Evolutionary conservation across 2,888 invertebrate genomes (phyloP).

Genomic region (Orthosia incerta): DNA sequence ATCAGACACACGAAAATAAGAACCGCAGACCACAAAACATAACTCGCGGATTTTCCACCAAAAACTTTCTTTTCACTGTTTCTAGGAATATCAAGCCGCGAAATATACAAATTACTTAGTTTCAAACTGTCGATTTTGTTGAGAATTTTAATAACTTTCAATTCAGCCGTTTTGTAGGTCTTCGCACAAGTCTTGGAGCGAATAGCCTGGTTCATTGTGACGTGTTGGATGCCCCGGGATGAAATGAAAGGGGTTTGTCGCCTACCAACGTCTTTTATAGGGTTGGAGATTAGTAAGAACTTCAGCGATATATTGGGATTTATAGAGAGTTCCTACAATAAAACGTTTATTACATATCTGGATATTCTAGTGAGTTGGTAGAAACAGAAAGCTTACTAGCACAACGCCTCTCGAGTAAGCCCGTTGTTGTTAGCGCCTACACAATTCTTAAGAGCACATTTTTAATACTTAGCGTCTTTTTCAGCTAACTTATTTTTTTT

Average conservation of each 20-base stretch:
- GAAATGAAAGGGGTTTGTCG: conserved; percentile 69
- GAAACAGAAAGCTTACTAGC: background rate
- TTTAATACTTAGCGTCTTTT: background rate
- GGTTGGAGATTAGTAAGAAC: conserved; percentile 63
- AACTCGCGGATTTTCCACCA: conserved; percentile 35
- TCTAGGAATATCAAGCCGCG: conserved; percentile 71
- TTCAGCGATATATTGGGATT: conserved; percentile 57
- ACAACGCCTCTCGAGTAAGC: background rate
- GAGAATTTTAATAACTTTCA: conserved; percentile 81
- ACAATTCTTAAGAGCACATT: background rate
- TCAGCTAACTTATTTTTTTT: background rate
- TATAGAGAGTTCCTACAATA: conserved; percentile 47
- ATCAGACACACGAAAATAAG: conserved; percentile 58
- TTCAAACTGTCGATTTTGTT: conserved; percentile 81
- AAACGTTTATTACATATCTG: background rate
- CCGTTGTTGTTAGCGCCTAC: background rate
- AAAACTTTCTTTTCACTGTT: conserved; percentile 18
- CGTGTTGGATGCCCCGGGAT: conserved; percentile 33
- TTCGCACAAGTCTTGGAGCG: conserved; percentile 78
- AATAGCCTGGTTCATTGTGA: conserved; percentile 73
- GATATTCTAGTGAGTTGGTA: conserved; percentile 11
- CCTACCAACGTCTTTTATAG: conserved; percentile 74
- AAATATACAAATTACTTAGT: conserved; percentile 75
- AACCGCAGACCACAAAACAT: conserved; percentile 29
- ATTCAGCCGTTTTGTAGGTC: conserved; percentile 82